A percentile compares a stretch with the other conserved stretches of the same genome.
Conservation (phyloP, 2,797 vertebrate species). For the Chelon labrosus region DNA sequence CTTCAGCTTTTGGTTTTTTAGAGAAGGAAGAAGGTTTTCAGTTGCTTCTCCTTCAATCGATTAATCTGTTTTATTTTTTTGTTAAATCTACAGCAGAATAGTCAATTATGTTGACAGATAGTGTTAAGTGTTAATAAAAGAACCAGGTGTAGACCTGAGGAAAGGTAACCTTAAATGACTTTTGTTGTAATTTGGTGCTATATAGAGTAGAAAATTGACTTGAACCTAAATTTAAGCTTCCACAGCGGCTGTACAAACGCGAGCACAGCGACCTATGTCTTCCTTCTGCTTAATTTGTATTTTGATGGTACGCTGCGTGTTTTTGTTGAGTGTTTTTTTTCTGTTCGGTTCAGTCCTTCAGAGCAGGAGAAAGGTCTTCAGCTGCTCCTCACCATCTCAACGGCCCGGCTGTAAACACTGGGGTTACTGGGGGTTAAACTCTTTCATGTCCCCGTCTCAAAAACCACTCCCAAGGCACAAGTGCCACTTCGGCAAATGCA, state of each 20-base stretch:
- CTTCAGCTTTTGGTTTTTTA: no score
- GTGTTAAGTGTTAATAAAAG: no score
- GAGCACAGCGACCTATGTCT: not conserved
- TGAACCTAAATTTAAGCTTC: not conserved
- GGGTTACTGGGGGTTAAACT: constrained; percentile 63
- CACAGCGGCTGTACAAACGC: not conserved
- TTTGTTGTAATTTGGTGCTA: no score
- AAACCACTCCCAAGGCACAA: constrained; percentile 41
- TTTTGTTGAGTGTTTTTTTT: not conserved
- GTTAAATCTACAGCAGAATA: no score
- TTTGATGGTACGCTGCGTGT: not conserved
- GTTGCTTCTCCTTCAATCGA: no score
- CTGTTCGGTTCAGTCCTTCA: not conserved
- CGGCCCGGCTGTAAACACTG: constrained; percentile 30
- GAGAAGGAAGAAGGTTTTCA: no score
- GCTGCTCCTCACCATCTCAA: constrained; percentile 25
- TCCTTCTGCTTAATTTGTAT: not conserved
- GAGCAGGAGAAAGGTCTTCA: constrained; percentile 9
- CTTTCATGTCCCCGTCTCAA: constrained; percentile 50
- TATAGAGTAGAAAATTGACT: not conserved
- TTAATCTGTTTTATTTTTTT: no score
- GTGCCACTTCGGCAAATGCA: constrained; percentile 41
- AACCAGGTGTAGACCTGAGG: no score
- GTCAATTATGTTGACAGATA: no score
- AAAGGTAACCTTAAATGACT: no score